These are phyloP conservation scores for Gymnothorax javanicus DNA, from an alignment of 2,797 vertebrate genomes.

Conservation along the genomic window DNA sequence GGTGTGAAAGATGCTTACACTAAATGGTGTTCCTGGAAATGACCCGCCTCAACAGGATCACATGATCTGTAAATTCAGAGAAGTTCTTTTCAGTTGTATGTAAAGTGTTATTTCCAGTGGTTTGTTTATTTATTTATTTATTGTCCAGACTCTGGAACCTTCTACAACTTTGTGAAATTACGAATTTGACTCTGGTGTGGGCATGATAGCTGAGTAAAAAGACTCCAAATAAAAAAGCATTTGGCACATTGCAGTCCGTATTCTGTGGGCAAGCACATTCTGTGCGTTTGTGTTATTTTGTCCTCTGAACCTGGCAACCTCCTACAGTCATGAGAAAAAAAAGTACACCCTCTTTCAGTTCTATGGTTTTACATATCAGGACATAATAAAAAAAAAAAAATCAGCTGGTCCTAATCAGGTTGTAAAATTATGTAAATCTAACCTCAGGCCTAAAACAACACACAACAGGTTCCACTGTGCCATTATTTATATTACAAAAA, in stretches of 20 bases:
- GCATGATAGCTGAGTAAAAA: slow-evolving; percentile 64
- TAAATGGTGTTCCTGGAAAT: neutral
- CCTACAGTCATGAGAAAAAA: no score
- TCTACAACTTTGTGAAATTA: slow-evolving; percentile 38
- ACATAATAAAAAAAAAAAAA: no score
- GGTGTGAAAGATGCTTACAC: neutral
- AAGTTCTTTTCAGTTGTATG: slow-evolving; percentile 24
- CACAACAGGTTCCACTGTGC: no score
- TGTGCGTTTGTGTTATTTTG: neutral
- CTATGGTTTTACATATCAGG: no score
- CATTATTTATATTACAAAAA: no score
- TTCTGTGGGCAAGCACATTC: slow-evolving; percentile 17
- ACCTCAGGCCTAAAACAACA: no score
- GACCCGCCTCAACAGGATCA: neutral
- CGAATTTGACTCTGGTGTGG: slow-evolving; percentile 40
- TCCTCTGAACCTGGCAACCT: neutral
- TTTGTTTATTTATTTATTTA: slow-evolving; percentile 37
- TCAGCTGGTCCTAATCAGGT: no score
- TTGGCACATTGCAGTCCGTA: slow-evolving; percentile 32
- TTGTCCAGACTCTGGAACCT: slow-evolving; percentile 31
- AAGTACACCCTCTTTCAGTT: no score
- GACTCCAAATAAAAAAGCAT: slow-evolving; percentile 64
- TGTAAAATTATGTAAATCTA: no score
- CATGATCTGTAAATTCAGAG: slow-evolving; percentile 24
- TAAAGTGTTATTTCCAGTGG: slow-evolving; percentile 39